Percentiles rank a stretch among this genome's conserved stretches.
phyloP scores from a whole-genome alignment of 2,113 vertebrate species.

The Ibidorhyncha struthersii region DNA sequence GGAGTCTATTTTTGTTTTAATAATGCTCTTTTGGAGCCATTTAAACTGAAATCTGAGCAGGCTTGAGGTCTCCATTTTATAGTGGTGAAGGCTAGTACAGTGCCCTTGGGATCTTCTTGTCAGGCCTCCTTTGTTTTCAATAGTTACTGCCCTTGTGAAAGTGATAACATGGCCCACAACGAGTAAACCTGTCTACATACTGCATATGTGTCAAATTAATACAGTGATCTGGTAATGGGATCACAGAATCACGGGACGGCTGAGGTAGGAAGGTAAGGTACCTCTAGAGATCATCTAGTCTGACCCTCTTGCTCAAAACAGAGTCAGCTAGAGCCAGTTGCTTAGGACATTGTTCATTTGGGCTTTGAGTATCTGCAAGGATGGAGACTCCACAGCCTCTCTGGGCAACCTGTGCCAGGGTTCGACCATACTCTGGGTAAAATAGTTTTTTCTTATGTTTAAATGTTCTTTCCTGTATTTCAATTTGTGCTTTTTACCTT shows the following conservation, averaged over 20 bases:
- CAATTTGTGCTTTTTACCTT: not conserved
- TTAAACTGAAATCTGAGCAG: conserved; percentile 23
- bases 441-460: not conserved
- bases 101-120: not conserved
- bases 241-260: not conserved
- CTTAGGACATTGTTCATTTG: not conserved
- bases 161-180: not conserved
- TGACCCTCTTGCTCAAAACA: not conserved
- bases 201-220: not conserved
- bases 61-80: not conserved
- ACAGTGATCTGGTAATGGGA: too few relatives aligned
- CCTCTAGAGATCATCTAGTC: not conserved
- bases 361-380: not conserved
- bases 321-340: not conserved
- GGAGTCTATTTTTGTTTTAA: conserved; percentile 19
- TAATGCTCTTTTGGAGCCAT: not conserved
- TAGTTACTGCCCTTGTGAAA: not conserved
- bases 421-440: accelerated
- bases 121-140: not conserved
- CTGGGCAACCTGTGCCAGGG: not conserved
- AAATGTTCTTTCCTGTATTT: not conserved
- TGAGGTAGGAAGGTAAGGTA: not conserved
- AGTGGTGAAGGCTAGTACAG: not conserved
- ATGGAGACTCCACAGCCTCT: not conserved
- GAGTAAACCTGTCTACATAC: not conserved